Evolutionary conservation across 2,888 invertebrate species (phyloP).

Genomic region (Pandemis heparana): DNA sequence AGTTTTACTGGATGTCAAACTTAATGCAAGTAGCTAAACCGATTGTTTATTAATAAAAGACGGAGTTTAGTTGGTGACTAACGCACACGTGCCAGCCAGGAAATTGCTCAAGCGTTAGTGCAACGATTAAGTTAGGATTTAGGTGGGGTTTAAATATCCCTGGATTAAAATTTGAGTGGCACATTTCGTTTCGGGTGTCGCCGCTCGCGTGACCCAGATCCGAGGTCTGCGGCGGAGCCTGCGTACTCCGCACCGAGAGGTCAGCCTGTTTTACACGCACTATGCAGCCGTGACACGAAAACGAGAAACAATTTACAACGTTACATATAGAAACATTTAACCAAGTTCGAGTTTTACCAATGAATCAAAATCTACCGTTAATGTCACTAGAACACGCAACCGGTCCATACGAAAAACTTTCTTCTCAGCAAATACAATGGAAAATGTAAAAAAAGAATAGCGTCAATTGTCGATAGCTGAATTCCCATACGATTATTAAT

Average conservation of each 20-base stretch:
- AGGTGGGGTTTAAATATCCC: conserved; percentile 41
- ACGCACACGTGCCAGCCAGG: conserved; percentile 56
- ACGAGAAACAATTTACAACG: conserved; percentile 50
- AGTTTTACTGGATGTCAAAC: background rate
- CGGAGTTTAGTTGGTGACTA: conserved; percentile 9
- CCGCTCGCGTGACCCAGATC: conserved; percentile 71
- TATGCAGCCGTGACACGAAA: conserved; percentile 63
- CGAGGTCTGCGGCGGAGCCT: conserved; percentile 66
- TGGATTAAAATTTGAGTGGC: conserved; percentile 48
- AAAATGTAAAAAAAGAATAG: conserved; percentile 45
- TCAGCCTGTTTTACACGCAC: conserved; percentile 60
- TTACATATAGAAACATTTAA: conserved; percentile 44
- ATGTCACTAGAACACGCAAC: conserved; percentile 50
- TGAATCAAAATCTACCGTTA: conserved; percentile 49
- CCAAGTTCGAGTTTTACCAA: conserved; percentile 40
- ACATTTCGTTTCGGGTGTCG: conserved; percentile 60
- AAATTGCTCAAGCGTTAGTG: conserved; percentile 63
- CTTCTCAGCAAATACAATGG: conserved; percentile 39
- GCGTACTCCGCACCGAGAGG: conserved; percentile 67
- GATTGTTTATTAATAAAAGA: conserved; percentile 3
- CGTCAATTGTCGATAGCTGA: conserved; percentile 48
- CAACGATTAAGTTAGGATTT: conserved; percentile 42
- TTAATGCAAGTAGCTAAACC: background rate
- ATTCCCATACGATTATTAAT: conserved; percentile 51
- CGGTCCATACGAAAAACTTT: conserved; percentile 42